Evolutionary conservation across 2,113 vertebrate species (phyloP), one percentile per base, ranked within the genome.

Genomic region (Oryzias celebensis): DNA sequence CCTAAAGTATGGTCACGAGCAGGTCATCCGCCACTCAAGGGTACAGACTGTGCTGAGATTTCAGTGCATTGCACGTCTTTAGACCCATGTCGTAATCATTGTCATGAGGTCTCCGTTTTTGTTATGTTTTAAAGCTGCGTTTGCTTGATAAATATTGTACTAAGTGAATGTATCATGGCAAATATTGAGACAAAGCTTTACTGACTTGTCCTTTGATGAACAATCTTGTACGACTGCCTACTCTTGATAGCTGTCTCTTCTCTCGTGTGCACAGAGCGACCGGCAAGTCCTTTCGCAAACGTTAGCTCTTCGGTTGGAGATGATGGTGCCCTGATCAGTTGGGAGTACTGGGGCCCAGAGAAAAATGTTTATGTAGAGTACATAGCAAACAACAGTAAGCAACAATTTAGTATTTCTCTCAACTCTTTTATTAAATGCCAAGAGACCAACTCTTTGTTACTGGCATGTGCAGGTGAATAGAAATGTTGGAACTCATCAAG

Each of bases 321-420:
- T 87, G 94, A 93, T 58, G 94, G 91, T 90, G 91, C 93, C 79
- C 91, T 92, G 92, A 92, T 98, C 94, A 94, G 92, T 93, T 98
- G 96, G 95, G 93, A 96, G 73, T 96, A 95, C 94, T 93, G 93
- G 93, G 94, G 95, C 90, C 91, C 90, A 82, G 94, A 96, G 88
- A 92, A 87, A 82, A 94, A 88, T 82, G 83, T 97, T 91, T 96
- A 92, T 94, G 83, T 97, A 95, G 94, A 98, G 91, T 97, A 97
- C 93, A 89, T 89, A 91, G 88, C 92, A 90, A 85, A 92, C 85
- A 91, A 94, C 94, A 98, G 95, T 98, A 97, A 98, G 92, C 91
- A 84, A 71, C 68, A 61, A 68, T 62, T 89, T 68, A 63, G 44
- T 46, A 43, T 75, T 69, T 57, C 43, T 71, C 59, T 52, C 68